Evolutionary conservation across 2,113 vertebrate genomes (phyloP).

Genomic region (Penelope pileata): DNA sequence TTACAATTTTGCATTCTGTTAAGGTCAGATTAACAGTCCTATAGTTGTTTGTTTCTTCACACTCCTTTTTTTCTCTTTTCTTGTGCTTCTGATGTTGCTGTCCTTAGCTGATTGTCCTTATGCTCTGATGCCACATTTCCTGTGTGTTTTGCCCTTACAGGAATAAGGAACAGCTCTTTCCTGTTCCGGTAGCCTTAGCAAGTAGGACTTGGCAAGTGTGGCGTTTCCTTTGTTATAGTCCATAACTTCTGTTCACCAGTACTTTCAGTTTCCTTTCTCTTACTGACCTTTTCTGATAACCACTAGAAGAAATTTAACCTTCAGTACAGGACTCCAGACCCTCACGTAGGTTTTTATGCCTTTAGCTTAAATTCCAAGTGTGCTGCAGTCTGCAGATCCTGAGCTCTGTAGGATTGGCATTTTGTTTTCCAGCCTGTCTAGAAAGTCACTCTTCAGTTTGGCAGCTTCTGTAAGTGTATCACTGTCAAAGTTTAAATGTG

Average conservation of each 20-base stretch:
- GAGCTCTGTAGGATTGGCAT: background rate
- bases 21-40: background rate
- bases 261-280: background rate
- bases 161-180: background rate
- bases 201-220: rapidly evolving
- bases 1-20: background rate
- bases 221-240: background rate
- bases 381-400: background rate
- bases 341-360: background rate
- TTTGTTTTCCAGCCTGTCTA: background rate
- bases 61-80: background rate
- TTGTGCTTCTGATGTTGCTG: background rate
- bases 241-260: background rate
- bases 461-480: background rate
- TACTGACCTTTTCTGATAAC: background rate
- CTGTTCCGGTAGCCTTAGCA: background rate
- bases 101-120: rapidly evolving
- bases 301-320: background rate
- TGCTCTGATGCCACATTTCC: background rate
- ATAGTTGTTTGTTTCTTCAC: background rate
- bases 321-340: background rate
- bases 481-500: background rate
- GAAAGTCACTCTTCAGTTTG: background rate
- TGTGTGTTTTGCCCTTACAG: background rate
- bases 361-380: background rate